phyloP scores from a whole-genome alignment of 2,797 vertebrate genomes.

The Acanthurus tractus region DNA sequence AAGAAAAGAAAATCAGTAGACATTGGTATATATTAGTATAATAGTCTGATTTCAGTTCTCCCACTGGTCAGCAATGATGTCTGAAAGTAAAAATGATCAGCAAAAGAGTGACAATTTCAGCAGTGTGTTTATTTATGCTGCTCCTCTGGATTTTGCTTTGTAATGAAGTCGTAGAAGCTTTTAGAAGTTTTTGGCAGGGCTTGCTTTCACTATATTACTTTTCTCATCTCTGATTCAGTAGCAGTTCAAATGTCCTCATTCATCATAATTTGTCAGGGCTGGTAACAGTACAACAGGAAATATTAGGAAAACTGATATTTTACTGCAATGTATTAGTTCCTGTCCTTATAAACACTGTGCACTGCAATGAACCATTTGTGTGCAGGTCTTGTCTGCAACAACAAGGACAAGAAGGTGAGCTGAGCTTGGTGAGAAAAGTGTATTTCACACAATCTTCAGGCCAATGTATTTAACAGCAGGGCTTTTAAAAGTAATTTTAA shows the following conservation, averaged over 20 bases:
- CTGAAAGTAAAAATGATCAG: not conserved
- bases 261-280: slow-evolving; percentile 6
- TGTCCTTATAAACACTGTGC: slow-evolving; percentile 17
- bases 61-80: not conserved
- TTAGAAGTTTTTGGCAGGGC: not conserved
- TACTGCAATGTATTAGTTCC: not conserved
- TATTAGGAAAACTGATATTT: not conserved
- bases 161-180: not conserved
- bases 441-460: not conserved
- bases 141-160: not conserved
- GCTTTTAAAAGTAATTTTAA: not conserved
- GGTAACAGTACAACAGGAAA: slow-evolving; percentile 3
- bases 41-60: not conserved
- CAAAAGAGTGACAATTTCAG: not conserved
- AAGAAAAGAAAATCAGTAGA: not conserved
- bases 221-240: too few relatives aligned
- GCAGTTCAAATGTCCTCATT: not conserved
- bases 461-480: not conserved
- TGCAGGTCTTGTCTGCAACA: slow-evolving; percentile 15
- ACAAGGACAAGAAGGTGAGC: slow-evolving; percentile 10
- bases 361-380: slow-evolving; percentile 18
- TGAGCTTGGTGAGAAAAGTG: not conserved
- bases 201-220: too few relatives aligned
- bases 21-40: not conserved
- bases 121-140: not conserved